Conservation (phyloP, 1,140 invertebrate species). For the Heliconius hermathena region DNA sequence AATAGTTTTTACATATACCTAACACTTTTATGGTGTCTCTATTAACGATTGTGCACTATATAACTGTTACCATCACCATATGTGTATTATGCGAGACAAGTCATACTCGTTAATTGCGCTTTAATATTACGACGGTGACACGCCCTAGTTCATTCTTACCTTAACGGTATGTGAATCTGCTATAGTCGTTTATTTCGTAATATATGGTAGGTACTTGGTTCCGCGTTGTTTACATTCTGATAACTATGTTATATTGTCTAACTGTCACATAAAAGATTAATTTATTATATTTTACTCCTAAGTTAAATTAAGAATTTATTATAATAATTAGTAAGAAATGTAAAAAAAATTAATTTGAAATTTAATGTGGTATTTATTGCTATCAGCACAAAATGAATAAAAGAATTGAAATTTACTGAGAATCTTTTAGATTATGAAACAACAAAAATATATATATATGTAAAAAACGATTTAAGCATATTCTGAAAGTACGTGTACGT, state of each 20-base stretch:
- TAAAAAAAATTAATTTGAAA: background rate
- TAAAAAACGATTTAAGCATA: no score
- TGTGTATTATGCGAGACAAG: conserved; percentile 58
- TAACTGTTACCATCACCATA: conserved; percentile 60
- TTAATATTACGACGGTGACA: conserved; percentile 49
- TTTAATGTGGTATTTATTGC: no score
- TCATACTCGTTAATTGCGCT: conserved; percentile 60
- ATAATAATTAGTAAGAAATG: background rate
- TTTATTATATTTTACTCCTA: background rate
- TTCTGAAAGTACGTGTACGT: no score
- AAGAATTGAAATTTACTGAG: no score
- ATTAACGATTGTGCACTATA: conserved; percentile 26
- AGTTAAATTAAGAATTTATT: background rate
- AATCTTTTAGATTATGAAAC: no score
- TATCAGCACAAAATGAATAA: no score
- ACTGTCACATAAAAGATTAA: background rate
- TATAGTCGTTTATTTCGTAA: conserved; percentile 46
- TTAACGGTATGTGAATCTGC: conserved; percentile 46
- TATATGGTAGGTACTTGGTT: conserved; percentile 13
- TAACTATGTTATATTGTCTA: background rate
- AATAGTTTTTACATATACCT: background rate
- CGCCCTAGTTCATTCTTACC: conserved; percentile 44
- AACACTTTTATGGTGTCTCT: background rate
- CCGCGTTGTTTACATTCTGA: conserved; percentile 25
- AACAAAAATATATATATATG: no score